phyloP scores from a whole-genome alignment of 2,113 vertebrate species.

The Pollachius pollachius region DNA sequence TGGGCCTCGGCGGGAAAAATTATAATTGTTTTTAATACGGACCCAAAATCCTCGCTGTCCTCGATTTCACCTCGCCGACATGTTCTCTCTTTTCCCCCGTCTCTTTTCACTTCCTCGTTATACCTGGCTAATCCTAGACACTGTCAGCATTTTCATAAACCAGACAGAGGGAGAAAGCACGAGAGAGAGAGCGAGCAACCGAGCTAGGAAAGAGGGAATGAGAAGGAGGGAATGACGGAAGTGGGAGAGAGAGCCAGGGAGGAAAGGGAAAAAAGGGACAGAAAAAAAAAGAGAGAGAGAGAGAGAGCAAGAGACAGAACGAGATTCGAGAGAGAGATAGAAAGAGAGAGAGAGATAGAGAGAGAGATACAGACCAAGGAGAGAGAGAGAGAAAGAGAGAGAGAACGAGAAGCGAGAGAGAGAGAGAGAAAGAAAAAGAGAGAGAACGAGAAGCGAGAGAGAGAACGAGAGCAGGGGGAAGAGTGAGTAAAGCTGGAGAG shows the following conservation, averaged over 20 bases:
- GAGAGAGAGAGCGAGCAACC: constrained; percentile 51
- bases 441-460: constrained; percentile 28
- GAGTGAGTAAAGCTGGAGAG: constrained; percentile 56
- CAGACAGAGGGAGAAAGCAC: constrained; percentile 58
- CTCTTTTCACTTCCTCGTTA: constrained; percentile 47
- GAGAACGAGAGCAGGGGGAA: constrained; percentile 42
- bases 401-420: constrained; percentile 59
- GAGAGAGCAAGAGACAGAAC: constrained; percentile 63
- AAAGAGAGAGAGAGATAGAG: constrained; percentile 44
- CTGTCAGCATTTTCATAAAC: constrained; percentile 69
- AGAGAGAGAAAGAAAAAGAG: constrained; percentile 45
- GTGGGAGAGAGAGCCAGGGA: constrained; percentile 47
- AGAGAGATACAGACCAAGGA: constrained; percentile 35
- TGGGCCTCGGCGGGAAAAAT: constrained; percentile 37
- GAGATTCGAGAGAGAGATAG: constrained; percentile 42
- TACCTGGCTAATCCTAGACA: constrained; percentile 71
- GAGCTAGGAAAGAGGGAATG: constrained; percentile 45
- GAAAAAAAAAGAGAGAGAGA: constrained; percentile 61
- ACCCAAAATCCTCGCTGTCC: constrained; percentile 62
- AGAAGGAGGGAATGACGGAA: constrained; percentile 61
- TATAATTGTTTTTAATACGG: constrained; percentile 36
- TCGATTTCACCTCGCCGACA: constrained; percentile 68
- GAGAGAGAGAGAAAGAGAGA: constrained; percentile 26
- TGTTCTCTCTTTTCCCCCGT: constrained; percentile 59
- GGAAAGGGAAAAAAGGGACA: constrained; percentile 44